Evolutionary conservation across 2,888 invertebrate genomes (phyloP).

Genomic region (Omphaloscelis lunosa): DNA sequence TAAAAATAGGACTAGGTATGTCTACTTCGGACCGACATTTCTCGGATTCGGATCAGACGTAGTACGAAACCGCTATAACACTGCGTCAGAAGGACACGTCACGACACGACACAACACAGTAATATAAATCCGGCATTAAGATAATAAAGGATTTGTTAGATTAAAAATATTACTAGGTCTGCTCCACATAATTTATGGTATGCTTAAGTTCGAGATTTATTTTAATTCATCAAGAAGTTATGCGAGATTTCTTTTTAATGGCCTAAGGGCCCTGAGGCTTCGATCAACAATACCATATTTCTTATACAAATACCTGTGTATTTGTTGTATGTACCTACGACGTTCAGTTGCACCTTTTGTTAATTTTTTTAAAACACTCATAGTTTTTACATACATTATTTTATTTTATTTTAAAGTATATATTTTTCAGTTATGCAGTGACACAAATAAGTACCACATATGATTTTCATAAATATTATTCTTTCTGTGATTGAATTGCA

Average conservation of each 20-base stretch:
- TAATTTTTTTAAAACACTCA: not conserved
- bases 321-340: not conserved
- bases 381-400: no score
- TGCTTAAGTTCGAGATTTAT: conserved; percentile 36
- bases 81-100: no score
- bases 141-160: conserved; percentile 39
- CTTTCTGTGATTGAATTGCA: conserved; percentile 1
- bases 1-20: no score
- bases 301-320: not conserved
- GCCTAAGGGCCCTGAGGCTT: not conserved
- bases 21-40: no score
- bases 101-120: no score
- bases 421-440: not conserved
- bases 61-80: no score
- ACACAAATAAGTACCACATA: not conserved
- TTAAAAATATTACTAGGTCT: conserved; percentile 21
- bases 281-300: not conserved
- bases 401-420: not conserved
- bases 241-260: conserved; percentile 6
- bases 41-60: no score
- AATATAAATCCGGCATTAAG: not conserved
- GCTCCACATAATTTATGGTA: conserved; percentile 22
- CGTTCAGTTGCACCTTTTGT: not conserved
- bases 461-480: not conserved
- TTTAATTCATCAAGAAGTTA: conserved; percentile 11